These are phyloP conservation scores for Rhipidura dahli DNA, from an alignment of 2,113 vertebrate genomes.

Conservation along the genomic window DNA sequence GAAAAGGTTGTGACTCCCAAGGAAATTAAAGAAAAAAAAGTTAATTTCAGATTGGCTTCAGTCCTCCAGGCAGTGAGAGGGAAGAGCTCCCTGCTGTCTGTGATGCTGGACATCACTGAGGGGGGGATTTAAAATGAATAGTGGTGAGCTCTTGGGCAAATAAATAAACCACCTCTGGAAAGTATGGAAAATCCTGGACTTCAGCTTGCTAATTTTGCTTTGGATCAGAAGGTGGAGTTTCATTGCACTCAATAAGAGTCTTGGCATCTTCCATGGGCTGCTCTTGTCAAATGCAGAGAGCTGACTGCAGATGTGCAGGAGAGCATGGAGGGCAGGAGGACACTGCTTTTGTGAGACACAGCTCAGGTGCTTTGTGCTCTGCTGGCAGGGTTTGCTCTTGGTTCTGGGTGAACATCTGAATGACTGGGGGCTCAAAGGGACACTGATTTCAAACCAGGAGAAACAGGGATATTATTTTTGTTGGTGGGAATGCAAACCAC, in stretches of 20 bases:
- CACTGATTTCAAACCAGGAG: neutral
- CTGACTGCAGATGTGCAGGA: rapidly evolving
- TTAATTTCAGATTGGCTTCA: neutral
- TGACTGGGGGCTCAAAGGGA: neutral
- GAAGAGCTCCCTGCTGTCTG: neutral
- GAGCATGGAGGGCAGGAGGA: neutral
- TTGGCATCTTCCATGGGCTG: neutral
- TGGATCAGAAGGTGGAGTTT: neutral
- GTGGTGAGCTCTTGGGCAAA: neutral
- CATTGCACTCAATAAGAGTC: neutral
- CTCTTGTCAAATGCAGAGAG: too few relatives aligned
- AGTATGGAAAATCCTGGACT: neutral
- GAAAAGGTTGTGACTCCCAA: neutral
- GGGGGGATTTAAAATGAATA: neutral
- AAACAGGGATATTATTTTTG: neutral
- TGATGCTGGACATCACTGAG: neutral
- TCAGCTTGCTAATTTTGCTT: neutral
- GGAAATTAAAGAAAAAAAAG: neutral
- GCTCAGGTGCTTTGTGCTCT: neutral
- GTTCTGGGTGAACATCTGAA: neutral
- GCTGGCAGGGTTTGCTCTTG: neutral
- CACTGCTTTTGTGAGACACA: neutral
- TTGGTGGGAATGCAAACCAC: neutral
- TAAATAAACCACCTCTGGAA: neutral
- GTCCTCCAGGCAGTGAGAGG: neutral